A percentile compares a stretch with the other conserved stretches of the same genome.
These are phyloP conservation scores for Ramphastos sulfuratus DNA, from an alignment of 2,113 vertebrate species.

Conservation along the genomic window DNA sequence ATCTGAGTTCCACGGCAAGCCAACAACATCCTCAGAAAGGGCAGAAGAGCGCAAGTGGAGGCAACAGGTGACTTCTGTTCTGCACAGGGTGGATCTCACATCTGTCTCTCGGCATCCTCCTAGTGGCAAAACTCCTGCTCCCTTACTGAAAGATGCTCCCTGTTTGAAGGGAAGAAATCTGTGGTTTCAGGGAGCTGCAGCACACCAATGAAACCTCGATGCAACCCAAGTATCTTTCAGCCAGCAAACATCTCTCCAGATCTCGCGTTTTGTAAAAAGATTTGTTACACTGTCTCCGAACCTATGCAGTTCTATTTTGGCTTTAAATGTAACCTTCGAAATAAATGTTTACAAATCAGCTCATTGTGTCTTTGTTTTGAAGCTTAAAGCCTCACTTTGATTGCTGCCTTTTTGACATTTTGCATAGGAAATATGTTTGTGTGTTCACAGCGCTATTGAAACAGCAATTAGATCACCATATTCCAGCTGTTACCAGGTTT, in stretches of 20 bases:
- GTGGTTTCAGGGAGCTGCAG: neutral
- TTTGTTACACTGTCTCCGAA: slow-evolving; percentile 49
- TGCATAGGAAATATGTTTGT: slow-evolving; percentile 78
- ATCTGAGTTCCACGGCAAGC: neutral
- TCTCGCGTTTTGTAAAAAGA: slow-evolving; percentile 45
- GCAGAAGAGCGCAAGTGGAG: neutral
- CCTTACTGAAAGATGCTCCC: neutral
- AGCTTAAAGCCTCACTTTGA: slow-evolving; percentile 77
- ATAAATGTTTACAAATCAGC: slow-evolving; percentile 80
- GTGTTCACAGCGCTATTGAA: slow-evolving; percentile 73
- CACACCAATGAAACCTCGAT: neutral
- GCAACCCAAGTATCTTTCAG: neutral
- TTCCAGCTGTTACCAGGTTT: slow-evolving; percentile 79
- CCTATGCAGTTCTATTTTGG: slow-evolving; percentile 55
- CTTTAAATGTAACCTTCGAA: slow-evolving; percentile 74
- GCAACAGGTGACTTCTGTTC: neutral
- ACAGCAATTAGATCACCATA: slow-evolving; percentile 80
- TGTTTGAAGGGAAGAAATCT: neutral
- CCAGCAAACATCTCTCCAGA: neutral
- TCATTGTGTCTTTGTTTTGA: slow-evolving; percentile 80
- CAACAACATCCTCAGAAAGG: neutral
- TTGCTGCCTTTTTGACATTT: slow-evolving; percentile 82
- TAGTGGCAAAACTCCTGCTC: neutral
- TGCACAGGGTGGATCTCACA: neutral
- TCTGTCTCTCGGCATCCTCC: neutral